Conservation (phyloP, 1,140 invertebrate genomes). For the Armadillidium nasatum region DNA sequence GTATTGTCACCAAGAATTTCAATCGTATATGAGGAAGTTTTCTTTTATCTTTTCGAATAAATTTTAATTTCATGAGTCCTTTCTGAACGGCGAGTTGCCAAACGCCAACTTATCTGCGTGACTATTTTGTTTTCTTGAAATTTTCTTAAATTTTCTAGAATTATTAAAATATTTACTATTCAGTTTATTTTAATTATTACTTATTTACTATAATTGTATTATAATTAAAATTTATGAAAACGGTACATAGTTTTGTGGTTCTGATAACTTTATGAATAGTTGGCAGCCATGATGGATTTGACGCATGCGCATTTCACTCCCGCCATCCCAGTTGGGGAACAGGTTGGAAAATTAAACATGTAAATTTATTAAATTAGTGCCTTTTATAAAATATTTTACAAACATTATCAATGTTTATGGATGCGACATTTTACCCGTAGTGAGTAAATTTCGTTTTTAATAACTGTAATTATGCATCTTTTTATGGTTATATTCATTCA, state of each 20-base stretch:
- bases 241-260: neutral
- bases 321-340: slow-evolving; percentile 3
- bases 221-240: too few species aligned
- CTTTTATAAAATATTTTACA: slow-evolving; percentile 3
- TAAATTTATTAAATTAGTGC: slow-evolving; percentile 12
- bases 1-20: slow-evolving; percentile 10
- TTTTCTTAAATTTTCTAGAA: too few species aligned
- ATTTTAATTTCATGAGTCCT: neutral
- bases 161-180: too few species aligned
- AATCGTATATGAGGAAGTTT: neutral
- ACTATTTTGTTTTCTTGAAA: neutral
- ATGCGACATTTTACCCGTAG: neutral
- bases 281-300: neutral
- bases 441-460: slow-evolving; percentile 4
- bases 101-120: neutral
- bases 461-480: neutral
- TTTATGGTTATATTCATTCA: neutral
- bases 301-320: slow-evolving; percentile 8
- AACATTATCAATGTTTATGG: slow-evolving; percentile 10
- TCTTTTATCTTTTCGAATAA: neutral
- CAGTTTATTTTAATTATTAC: too few species aligned
- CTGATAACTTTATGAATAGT: neutral
- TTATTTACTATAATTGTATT: too few species aligned
- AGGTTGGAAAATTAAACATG: slow-evolving; percentile 4
- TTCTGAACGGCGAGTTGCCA: neutral